Conservation (phyloP, 2,797 vertebrate species). For the Aselliscus stoliczkanus region DNA sequence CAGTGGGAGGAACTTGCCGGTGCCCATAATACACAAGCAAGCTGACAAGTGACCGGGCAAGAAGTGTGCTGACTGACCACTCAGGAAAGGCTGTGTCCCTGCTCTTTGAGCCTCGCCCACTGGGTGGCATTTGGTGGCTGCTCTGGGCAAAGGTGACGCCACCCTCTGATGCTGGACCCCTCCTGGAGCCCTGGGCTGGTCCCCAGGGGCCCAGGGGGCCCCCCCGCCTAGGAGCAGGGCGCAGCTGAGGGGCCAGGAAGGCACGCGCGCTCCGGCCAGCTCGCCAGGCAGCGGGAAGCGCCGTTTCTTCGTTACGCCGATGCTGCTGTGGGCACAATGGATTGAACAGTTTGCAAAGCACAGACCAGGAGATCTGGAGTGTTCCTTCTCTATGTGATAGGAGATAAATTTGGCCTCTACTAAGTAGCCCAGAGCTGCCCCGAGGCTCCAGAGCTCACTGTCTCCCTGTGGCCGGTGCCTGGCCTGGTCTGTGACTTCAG, state of each 20-base stretch:
- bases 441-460: accelerated
- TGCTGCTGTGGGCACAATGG: accelerated
- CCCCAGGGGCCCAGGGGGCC: accelerated
- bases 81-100: neutral
- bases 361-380: neutral
- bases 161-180: no score
- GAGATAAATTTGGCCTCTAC: neutral
- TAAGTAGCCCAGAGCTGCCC: accelerated
- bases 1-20: accelerated
- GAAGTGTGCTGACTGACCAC: neutral
- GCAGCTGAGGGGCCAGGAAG: accelerated
- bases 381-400: neutral
- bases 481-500: accelerated
- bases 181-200: neutral
- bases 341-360: neutral
- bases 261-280: accelerated
- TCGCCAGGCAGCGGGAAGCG: accelerated
- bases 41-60: neutral
- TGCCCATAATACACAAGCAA: no score
- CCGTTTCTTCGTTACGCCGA: accelerated
- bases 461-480: accelerated
- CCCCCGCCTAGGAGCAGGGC: neutral
- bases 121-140: accelerated
- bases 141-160: neutral
- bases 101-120: accelerated